These are phyloP conservation scores for Helarctos malayanus DNA, from an alignment of 2,797 vertebrate species.

Conservation along the genomic window DNA sequence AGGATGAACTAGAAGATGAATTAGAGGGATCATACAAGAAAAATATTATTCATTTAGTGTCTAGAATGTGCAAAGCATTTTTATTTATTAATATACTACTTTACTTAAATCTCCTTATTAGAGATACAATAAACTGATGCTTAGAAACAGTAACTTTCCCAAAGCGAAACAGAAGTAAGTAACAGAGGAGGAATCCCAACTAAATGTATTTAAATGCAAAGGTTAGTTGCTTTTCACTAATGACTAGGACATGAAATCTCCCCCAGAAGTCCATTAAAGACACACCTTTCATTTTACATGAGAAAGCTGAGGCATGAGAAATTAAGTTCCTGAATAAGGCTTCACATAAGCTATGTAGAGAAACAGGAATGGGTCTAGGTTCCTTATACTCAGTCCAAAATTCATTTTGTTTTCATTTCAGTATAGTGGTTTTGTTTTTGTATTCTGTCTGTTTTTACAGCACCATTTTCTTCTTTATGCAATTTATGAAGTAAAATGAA, in stretches of 20 bases:
- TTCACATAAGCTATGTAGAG: not conserved
- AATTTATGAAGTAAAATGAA: constrained; percentile 46
- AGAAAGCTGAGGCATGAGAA: not conserved
- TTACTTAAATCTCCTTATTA: not conserved
- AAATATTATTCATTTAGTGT: not conserved
- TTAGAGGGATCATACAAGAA: not conserved
- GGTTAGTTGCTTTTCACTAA: not conserved
- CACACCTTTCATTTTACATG: not conserved
- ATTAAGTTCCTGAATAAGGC: not conserved
- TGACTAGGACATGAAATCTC: not conserved
- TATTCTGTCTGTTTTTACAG: not conserved
- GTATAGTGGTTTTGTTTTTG: constrained; percentile 14
- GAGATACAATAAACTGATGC: not conserved
- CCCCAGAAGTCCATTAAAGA: not conserved
- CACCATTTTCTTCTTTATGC: constrained; percentile 30
- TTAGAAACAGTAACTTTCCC: not conserved
- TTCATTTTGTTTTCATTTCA: not conserved
- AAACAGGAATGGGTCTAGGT: not conserved
- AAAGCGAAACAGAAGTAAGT: not conserved
- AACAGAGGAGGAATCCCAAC: not conserved
- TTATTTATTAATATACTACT: not conserved
- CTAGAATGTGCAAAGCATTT: not conserved
- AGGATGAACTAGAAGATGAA: not conserved
- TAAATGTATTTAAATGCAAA: not conserved
- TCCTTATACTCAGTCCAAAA: not conserved